A percentile compares a stretch with the other conserved stretches of the same genome.
phyloP scores from a whole-genome alignment of 2,113 vertebrate species.

The Cichladusa arquata region DNA sequence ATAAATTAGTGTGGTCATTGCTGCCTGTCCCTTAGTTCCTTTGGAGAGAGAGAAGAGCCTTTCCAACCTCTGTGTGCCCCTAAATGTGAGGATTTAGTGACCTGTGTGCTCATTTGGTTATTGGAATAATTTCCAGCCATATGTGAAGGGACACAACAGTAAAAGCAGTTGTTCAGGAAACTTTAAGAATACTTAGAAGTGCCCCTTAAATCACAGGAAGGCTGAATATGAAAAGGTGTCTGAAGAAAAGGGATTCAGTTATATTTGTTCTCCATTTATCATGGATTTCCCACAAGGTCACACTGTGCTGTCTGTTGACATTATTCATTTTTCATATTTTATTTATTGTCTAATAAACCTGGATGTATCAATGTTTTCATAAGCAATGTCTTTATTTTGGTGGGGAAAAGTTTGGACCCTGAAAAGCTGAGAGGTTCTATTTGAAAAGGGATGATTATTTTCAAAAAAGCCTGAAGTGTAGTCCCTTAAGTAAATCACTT shows the following conservation, averaged over 20 bases:
- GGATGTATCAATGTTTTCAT: not conserved
- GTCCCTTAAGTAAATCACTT: not conserved
- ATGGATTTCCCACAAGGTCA: not conserved
- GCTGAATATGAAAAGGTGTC: not conserved
- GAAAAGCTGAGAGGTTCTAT: not conserved
- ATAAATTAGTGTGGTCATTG: not conserved
- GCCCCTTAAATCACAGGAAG: not conserved
- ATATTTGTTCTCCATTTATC: not conserved
- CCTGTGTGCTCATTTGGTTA: constrained; percentile 53
- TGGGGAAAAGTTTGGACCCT: not conserved
- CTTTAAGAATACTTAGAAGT: not conserved
- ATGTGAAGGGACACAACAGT: not conserved
- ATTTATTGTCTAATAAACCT: not conserved
- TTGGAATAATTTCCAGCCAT: not conserved
- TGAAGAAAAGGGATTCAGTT: not conserved
- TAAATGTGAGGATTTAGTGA: not conserved
- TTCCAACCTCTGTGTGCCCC: not conserved
- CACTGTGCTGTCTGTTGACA: not conserved
- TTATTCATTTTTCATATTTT: not conserved
- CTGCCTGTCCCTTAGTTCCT: not conserved
- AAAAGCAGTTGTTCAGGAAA: not conserved
- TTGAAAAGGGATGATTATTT: not conserved
- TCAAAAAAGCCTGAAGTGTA: not conserved
- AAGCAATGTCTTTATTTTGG: not conserved
- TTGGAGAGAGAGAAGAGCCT: not conserved